Evolutionary conservation across 2,113 vertebrate species (phyloP).

Genomic region (Thalassoma bifasciatum): DNA sequence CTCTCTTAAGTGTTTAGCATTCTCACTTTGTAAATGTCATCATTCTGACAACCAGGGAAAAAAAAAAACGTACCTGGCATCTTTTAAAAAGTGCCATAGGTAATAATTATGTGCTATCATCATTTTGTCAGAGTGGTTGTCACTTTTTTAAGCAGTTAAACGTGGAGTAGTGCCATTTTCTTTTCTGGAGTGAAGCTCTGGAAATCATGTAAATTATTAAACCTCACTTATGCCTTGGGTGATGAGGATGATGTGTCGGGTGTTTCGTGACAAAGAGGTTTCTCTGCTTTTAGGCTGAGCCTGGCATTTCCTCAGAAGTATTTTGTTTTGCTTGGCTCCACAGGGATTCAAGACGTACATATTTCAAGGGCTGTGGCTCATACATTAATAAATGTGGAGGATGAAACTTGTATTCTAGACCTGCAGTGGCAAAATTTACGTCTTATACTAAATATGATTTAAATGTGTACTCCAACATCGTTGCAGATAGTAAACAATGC

Average conservation of each 20-base stretch:
- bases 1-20: constrained; percentile 23
- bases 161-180: constrained; percentile 27
- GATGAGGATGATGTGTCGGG: constrained; percentile 20
- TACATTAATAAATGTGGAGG: constrained; percentile 50
- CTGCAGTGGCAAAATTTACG: not conserved
- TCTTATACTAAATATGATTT: constrained; percentile 41
- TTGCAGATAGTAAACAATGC: not conserved
- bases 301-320: not conserved
- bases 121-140: constrained; percentile 50
- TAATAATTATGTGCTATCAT: constrained; percentile 61
- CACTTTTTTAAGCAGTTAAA: constrained; percentile 34
- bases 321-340: constrained; percentile 31
- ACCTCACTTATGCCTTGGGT: constrained; percentile 36
- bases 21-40: constrained; percentile 58
- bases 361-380: constrained; percentile 24
- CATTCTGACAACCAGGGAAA: constrained; percentile 31
- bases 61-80: constrained; percentile 41
- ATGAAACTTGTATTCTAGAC: constrained; percentile 42
- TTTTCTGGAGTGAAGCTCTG: constrained; percentile 32
- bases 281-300: not conserved
- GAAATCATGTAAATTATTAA: constrained; percentile 57
- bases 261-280: constrained; percentile 25
- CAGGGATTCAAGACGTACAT: constrained; percentile 7
- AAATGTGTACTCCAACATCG: constrained; percentile 22
- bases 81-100: constrained; percentile 55